phyloP scores from a whole-genome alignment of 2,797 vertebrate genomes.

The Xiphorhynchus erythropygius region DNA sequence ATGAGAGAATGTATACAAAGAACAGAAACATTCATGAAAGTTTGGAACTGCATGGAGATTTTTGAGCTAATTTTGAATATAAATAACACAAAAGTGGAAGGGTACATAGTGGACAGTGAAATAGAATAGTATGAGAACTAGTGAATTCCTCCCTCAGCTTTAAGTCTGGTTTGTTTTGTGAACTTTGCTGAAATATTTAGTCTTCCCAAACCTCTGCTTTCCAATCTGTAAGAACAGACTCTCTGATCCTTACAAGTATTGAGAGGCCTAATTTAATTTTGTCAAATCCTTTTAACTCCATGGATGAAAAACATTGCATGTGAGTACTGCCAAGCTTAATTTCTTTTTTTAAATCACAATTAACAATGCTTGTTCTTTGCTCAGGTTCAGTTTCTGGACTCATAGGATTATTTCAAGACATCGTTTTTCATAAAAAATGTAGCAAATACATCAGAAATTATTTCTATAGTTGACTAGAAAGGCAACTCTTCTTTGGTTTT shows the following conservation, averaged over 20 bases:
- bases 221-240: background rate
- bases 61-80: background rate
- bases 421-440: background rate
- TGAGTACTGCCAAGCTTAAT: background rate
- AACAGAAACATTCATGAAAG: background rate
- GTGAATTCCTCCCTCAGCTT: background rate
- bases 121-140: background rate
- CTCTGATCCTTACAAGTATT: background rate
- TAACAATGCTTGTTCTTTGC: background rate
- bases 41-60: background rate
- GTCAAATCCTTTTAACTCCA: background rate
- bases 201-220: background rate
- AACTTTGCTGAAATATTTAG: background rate
- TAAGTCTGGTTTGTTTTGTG: background rate
- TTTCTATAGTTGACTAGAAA: background rate
- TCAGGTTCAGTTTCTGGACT: background rate
- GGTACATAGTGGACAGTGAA: background rate
- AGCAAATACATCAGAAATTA: background rate
- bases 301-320: background rate
- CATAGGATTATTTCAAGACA: background rate
- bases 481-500: background rate
- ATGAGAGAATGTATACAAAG: background rate
- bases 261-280: constrained; percentile 6
- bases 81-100: background rate
- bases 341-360: background rate